A percentile compares a stretch with the other conserved stretches of the same genome.
phyloP scores from a whole-genome alignment of 2,113 vertebrate genomes.

The Taurulus bubalis region DNA sequence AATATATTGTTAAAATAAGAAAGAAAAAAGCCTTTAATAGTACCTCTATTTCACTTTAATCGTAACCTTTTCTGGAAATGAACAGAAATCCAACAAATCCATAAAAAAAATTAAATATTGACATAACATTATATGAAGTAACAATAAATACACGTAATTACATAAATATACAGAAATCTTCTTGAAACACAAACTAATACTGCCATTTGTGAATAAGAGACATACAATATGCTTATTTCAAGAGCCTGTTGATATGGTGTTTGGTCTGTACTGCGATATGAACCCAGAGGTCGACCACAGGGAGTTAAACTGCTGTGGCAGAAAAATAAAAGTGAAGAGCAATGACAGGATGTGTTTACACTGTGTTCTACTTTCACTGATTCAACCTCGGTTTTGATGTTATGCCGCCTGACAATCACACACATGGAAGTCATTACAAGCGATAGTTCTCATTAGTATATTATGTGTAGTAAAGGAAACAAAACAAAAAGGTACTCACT shows the following conservation, averaged over 20 bases:
- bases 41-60: constrained; percentile 91
- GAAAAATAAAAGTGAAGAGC: constrained; percentile 16
- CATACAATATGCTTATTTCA: constrained; percentile 76
- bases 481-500: constrained; percentile 49
- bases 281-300: constrained; percentile 30
- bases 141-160: constrained; percentile 99
- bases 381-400: constrained; percentile 26
- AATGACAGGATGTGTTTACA: constrained; percentile 25
- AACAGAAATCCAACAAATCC: constrained; percentile 88
- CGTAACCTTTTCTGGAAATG: constrained; percentile 83
- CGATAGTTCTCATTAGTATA: constrained; percentile 65
- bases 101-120: constrained; percentile 91
- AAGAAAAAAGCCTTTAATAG: constrained; percentile 81
- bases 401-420: constrained; percentile 42
- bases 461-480: constrained; percentile 47
- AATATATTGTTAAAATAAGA: constrained; percentile 59
- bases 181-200: constrained; percentile 89
- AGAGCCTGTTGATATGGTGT: constrained; percentile 72
- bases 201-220: constrained; percentile 86
- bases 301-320: constrained; percentile 42
- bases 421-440: constrained; percentile 57
- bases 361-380: constrained; percentile 41
- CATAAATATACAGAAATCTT: constrained; percentile 93
- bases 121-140: constrained; percentile 86
- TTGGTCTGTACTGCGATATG: constrained; percentile 53